phyloP scores from a whole-genome alignment of 2,797 vertebrate genomes.

The Pterois miles region DNA sequence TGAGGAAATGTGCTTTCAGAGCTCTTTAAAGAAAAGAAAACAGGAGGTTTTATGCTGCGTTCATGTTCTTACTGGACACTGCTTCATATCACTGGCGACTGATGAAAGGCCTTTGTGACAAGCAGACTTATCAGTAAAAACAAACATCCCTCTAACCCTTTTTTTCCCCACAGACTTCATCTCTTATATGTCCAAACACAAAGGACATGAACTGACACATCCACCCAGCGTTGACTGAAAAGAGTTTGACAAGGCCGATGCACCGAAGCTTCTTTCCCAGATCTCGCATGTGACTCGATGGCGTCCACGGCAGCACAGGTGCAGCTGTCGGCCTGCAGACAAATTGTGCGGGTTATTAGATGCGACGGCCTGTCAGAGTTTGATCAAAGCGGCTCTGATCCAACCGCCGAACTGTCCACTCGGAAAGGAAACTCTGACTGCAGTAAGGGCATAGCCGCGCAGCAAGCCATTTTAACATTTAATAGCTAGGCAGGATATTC shows the following conservation, averaged over 20 bases:
- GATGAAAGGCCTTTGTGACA: slow-evolving; percentile 26
- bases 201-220: slow-evolving; percentile 30
- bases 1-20: neutral
- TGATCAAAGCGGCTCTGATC: slow-evolving; percentile 73
- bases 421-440: slow-evolving; percentile 26
- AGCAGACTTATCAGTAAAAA: slow-evolving; percentile 21
- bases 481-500: no score
- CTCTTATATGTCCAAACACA: slow-evolving; percentile 21
- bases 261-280: slow-evolving; percentile 34
- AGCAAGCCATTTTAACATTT: no score
- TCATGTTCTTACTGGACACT: slow-evolving; percentile 1
- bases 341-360: slow-evolving; percentile 60
- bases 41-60: neutral
- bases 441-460: neutral
- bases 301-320: slow-evolving; percentile 44
- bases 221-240: neutral
- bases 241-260: slow-evolving; percentile 42
- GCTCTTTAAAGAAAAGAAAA: neutral
- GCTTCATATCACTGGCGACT: neutral
- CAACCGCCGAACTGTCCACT: slow-evolving; percentile 36
- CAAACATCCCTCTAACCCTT: slow-evolving; percentile 28
- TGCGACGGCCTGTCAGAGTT: slow-evolving; percentile 48
- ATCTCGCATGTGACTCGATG: slow-evolving; percentile 2
- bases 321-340: slow-evolving; percentile 57
- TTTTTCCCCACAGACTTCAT: slow-evolving; percentile 18